These are phyloP conservation scores for Caenorhabditis sp. DNA, from an alignment of 2,888 invertebrate genomes.

Conservation along the genomic window DNA sequence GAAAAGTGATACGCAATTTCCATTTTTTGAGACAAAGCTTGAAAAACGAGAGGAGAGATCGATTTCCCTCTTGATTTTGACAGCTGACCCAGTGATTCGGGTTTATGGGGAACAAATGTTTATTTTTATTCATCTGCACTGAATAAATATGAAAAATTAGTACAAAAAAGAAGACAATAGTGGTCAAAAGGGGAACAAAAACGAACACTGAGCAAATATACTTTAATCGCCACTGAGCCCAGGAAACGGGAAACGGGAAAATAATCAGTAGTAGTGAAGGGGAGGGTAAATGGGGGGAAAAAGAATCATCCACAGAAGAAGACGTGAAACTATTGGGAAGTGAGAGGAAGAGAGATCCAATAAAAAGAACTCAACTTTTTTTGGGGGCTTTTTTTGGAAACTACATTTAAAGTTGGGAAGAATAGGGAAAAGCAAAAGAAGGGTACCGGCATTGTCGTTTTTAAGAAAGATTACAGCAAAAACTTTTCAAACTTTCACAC, in stretches of 20 bases:
- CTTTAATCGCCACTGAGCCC: too few relatives aligned
- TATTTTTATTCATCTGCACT: conserved; percentile 31
- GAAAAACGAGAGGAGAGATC: background rate
- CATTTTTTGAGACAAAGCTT: background rate
- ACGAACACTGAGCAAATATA: background rate
- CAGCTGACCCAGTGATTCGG: conserved; percentile 17
- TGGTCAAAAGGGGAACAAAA: conserved; percentile 17
- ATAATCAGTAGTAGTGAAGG: too few relatives aligned
- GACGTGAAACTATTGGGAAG: conserved; percentile 22
- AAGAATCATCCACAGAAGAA: conserved; percentile 41
- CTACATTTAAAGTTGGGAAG: background rate
- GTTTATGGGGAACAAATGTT: conserved; percentile 10
- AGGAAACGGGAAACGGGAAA: background rate
- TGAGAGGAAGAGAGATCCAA: conserved; percentile 39
- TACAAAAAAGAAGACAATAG: conserved; percentile 17
- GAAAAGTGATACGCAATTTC: conserved; percentile 39
- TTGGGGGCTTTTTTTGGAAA: conserved; percentile 6
- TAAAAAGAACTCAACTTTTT: conserved; percentile 39
- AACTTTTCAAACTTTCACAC: too few relatives aligned
- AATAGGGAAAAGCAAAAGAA: conserved; percentile 1
- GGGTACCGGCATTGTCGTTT: conserved; percentile 48
- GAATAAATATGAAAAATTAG: conserved; percentile 31
- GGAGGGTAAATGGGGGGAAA: background rate
- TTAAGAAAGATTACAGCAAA: background rate
- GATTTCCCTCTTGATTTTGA: background rate